Percentiles rank a stretch among this genome's conserved stretches.
Conservation (phyloP, 2,797 vertebrate species). For the Lagothrix lagotricha region DNA sequence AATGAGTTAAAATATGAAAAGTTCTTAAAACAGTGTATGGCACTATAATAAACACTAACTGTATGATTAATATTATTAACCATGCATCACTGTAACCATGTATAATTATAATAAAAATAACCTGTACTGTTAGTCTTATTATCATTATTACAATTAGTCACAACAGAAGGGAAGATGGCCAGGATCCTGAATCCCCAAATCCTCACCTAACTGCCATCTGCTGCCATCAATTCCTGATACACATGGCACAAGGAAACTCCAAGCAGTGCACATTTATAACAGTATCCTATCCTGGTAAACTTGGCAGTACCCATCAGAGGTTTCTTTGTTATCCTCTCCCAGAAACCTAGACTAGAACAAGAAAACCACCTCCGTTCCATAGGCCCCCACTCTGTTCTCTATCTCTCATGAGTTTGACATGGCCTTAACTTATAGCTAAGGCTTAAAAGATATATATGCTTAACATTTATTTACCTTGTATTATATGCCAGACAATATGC, state of each 20-base stretch:
- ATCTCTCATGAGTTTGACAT: neutral
- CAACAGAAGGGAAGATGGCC: neutral
- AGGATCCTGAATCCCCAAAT: neutral
- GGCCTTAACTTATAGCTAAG: conserved; percentile 6
- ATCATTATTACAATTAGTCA: neutral
- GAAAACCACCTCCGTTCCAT: neutral
- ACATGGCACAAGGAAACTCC: neutral
- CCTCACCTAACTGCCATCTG: neutral
- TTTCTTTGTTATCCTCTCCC: neutral
- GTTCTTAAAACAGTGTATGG: neutral
- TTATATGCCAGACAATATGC: neutral
- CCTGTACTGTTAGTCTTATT: conserved; percentile 2
- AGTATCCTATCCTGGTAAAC: neutral
- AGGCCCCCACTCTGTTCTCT: neutral
- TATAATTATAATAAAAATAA: neutral
- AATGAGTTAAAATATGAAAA: conserved; percentile 24
- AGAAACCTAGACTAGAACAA: neutral
- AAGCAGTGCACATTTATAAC: neutral
- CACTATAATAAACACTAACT: neutral
- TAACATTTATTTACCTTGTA: neutral
- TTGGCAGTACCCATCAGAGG: neutral
- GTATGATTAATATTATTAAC: neutral
- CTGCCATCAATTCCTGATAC: neutral
- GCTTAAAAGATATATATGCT: neutral
- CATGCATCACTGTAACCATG: neutral